phyloP scores from a whole-genome alignment of 2,797 vertebrate genomes.

The Steatocranus sp. region DNA sequence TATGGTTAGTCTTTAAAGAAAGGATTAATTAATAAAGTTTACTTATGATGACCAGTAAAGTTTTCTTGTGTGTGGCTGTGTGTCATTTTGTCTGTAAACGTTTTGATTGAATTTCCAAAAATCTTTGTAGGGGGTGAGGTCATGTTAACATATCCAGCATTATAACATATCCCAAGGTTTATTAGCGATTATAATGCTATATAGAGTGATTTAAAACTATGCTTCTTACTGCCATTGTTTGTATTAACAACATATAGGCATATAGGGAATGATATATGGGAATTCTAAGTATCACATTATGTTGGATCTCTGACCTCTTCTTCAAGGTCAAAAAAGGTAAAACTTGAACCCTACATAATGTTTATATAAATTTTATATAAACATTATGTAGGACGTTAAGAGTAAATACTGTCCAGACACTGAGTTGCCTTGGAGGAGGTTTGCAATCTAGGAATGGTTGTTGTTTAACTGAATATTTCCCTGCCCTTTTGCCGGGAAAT shows the following conservation, averaged over 20 bases:
- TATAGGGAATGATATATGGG: not conserved
- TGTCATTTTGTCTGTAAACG: not conserved
- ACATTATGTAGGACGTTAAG: not conserved
- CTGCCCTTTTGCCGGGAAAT: not conserved
- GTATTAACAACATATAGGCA: not conserved
- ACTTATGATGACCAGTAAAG: not conserved
- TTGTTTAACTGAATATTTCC: not conserved
- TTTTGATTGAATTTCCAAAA: not conserved
- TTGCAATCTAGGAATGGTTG: not conserved
- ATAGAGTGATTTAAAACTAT: not conserved
- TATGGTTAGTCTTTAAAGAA: not conserved
- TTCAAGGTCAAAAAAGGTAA: not conserved
- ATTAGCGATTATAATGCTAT: not conserved
- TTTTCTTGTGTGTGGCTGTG: not conserved
- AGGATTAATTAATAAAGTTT: not conserved
- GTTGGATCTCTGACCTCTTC: not conserved
- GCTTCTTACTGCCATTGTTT: not conserved
- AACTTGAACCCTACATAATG: not conserved
- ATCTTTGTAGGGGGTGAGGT: not conserved
- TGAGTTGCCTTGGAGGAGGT: not conserved
- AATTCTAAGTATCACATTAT: not conserved
- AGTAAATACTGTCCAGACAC: not conserved
- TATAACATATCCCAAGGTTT: not conserved
- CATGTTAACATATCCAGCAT: not conserved
- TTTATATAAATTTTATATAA: not conserved